phyloP scores from a whole-genome alignment of 2,797 vertebrate species.

The Leuciscus waleckii region DNA sequence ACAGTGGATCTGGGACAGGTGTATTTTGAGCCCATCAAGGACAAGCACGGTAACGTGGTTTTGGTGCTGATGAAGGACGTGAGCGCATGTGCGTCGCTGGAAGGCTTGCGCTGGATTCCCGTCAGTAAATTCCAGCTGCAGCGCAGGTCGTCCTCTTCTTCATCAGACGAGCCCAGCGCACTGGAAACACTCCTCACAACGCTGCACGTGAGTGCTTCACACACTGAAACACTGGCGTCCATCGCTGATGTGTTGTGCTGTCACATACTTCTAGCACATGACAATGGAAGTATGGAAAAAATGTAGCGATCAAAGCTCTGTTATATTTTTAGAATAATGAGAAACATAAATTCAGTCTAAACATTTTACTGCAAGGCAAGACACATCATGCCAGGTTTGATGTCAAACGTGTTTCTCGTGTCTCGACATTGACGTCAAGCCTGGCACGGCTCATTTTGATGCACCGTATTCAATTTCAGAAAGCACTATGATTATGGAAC shows the following conservation, averaged over 20 bases:
- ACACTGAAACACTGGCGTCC: background rate
- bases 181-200: slow-evolving; percentile 89
- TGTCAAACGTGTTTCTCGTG: background rate
- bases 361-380: background rate
- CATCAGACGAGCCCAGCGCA: slow-evolving; percentile 85
- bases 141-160: slow-evolving; percentile 88
- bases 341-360: background rate
- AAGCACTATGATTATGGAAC: background rate
- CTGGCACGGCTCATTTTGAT: background rate
- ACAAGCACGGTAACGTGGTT: slow-evolving; percentile 90
- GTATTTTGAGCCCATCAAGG: slow-evolving; percentile 90
- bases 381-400: background rate
- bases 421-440: slow-evolving; percentile 16
- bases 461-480: background rate
- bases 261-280: background rate
- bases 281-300: background rate
- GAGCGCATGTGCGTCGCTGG: slow-evolving; percentile 79
- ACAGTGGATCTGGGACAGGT: slow-evolving; percentile 90
- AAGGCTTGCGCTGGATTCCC: slow-evolving; percentile 86
- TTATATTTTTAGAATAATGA: background rate
- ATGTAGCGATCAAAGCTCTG: background rate
- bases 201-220: slow-evolving; percentile 79
- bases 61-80: slow-evolving; percentile 89
- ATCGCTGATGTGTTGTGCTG: background rate
- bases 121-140: slow-evolving; percentile 87